phyloP scores from a whole-genome alignment of 2,888 invertebrate genomes.

The Orthonevra nobilis region DNA sequence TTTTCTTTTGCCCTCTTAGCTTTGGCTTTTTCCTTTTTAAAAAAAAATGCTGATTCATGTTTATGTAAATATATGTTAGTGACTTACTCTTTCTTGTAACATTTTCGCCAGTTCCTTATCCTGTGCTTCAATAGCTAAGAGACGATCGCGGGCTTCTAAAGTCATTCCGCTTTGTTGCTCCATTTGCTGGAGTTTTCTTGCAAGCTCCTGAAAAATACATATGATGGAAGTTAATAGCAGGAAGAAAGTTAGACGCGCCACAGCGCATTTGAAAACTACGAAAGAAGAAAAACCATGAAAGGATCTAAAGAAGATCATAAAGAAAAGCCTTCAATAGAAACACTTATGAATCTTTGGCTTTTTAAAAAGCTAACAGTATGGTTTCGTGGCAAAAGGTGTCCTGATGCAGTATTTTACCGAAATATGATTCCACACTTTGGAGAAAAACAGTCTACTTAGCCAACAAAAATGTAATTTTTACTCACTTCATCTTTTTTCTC shows the following conservation, averaged over 20 bases:
- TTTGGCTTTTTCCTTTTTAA: conserved; percentile 84
- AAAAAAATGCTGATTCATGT: conserved; percentile 1
- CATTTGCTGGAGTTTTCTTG: conserved; percentile 87
- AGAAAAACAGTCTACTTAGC: too few species aligned
- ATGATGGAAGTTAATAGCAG: not conserved
- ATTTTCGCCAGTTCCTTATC: conserved; percentile 89
- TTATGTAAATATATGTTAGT: not conserved
- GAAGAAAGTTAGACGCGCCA: too few species aligned
- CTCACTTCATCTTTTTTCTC: conserved; percentile 87
- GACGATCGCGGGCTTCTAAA: conserved; percentile 82
- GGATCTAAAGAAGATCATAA: too few species aligned
- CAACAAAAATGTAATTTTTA: too few species aligned
- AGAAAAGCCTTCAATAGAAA: too few species aligned
- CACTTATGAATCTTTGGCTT: too few species aligned
- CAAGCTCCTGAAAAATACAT: conserved; percentile 83
- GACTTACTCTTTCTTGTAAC: conserved; percentile 84
- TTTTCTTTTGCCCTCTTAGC: conserved; percentile 86
- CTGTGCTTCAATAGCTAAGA: conserved; percentile 89
- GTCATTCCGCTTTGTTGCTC: conserved; percentile 84
- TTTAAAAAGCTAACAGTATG: too few species aligned
- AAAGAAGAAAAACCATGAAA: too few species aligned
- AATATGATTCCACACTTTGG: too few species aligned
- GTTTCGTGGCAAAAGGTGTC: too few species aligned
- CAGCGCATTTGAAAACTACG: too few species aligned
- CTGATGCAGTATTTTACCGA: too few species aligned